Evolutionary conservation across 2,797 vertebrate genomes (phyloP).

Genomic region (Acanthurus lineatus): DNA sequence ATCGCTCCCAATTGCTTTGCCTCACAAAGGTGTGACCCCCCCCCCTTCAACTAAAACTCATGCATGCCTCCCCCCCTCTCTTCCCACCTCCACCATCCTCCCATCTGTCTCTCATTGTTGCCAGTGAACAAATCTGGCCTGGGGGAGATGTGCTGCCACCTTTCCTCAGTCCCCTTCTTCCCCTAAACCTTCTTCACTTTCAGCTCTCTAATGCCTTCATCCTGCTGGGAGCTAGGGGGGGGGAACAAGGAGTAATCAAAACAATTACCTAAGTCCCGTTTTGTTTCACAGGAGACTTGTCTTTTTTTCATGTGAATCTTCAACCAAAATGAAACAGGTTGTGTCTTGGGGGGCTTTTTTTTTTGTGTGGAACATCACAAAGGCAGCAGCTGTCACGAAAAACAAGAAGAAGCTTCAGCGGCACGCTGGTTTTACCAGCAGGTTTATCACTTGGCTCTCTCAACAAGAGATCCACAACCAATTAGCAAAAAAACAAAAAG

Average conservation of each 20-base stretch:
- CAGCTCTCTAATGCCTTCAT: conserved; percentile 46
- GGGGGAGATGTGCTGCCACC: conserved; percentile 60
- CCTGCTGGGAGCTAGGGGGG: conserved; percentile 44
- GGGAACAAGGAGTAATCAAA: conserved; percentile 70
- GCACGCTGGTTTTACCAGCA: conserved; percentile 39
- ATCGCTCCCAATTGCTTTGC: conserved; percentile 77
- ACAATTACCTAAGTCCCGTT: conserved; percentile 73
- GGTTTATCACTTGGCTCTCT: conserved; percentile 56
- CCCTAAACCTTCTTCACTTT: conserved; percentile 51
- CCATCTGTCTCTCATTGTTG: conserved; percentile 76
- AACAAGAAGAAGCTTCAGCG: conserved; percentile 48
- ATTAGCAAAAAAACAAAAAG: conserved; percentile 44
- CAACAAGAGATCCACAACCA: conserved; percentile 51
- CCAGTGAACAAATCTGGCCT: conserved; percentile 64
- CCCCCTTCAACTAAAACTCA: not conserved
- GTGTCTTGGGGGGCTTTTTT: conserved; percentile 59
- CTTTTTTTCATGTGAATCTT: conserved; percentile 54
- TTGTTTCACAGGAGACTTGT: conserved; percentile 58
- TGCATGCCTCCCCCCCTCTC: no score
- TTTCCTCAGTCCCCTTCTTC: conserved; percentile 47
- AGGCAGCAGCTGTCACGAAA: conserved; percentile 73
- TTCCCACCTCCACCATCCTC: conserved; percentile 34
- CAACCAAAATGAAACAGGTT: conserved; percentile 67
- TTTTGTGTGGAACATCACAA: conserved; percentile 65
- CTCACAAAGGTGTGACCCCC: conserved; percentile 73